Conservation (phyloP, 2,888 invertebrate species). For the Apocheima hispidaria region DNA sequence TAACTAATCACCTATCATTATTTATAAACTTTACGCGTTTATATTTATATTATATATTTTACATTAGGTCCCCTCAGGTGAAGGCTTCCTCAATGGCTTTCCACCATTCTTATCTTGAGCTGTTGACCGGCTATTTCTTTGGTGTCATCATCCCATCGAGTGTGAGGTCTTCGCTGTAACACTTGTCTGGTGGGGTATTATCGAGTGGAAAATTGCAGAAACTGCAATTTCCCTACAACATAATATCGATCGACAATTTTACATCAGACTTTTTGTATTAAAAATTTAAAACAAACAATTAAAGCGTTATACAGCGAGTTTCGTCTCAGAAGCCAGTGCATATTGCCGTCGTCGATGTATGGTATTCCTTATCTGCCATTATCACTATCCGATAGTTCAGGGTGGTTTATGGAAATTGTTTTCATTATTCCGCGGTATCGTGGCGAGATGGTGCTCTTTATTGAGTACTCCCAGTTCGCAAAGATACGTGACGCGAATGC, state of each 20-base stretch:
- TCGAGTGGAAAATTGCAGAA: too few species aligned
- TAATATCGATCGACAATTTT: background rate
- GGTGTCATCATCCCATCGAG: too few species aligned
- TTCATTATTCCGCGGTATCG: constrained; percentile 36
- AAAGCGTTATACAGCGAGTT: background rate
- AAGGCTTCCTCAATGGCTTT: too few species aligned
- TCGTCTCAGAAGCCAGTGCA: constrained; percentile 18
- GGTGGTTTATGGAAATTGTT: constrained; percentile 41
- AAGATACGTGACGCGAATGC: constrained; percentile 31
- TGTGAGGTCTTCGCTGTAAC: too few species aligned
- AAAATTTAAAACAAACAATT: background rate
- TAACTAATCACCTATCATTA: too few species aligned
- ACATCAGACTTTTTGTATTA: background rate
- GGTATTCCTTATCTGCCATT: constrained; percentile 29
- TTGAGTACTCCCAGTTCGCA: constrained; percentile 11
- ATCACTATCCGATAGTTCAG: constrained; percentile 35
- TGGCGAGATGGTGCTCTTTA: constrained; percentile 31
- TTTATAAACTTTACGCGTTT: too few species aligned
- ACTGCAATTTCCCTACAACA: too few species aligned
- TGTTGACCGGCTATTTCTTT: too few species aligned
- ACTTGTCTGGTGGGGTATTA: too few species aligned
- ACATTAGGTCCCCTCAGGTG: too few species aligned
- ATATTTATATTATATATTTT: too few species aligned
- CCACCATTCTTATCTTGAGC: too few species aligned
- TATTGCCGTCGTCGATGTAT: constrained; percentile 21